A percentile compares a stretch with the other conserved stretches of the same genome.
phyloP scores from a whole-genome alignment of 2,113 vertebrate species.

The Calidris pugnax region DNA sequence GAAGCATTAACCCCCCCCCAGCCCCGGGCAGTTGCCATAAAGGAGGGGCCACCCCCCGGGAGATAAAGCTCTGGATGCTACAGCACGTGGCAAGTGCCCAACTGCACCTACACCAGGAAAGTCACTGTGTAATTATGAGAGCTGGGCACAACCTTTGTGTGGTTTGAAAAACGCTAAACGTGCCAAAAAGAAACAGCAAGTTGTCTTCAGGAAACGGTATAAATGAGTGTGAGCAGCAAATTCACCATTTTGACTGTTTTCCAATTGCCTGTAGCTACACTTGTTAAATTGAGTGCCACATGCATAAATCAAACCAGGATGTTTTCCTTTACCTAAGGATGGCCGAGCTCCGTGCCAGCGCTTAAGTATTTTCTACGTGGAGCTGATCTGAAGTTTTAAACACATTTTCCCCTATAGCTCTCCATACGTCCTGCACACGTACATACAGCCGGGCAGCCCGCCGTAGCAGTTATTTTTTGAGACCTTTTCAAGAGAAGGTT shows the following conservation, averaged over 20 bases:
- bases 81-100: not conserved
- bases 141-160: not conserved
- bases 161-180: not conserved
- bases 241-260: constrained; percentile 64
- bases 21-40: not conserved
- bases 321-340: constrained; percentile 13
- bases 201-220: constrained; percentile 33
- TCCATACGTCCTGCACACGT: rapidly evolving
- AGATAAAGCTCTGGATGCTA: not conserved
- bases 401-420: not conserved
- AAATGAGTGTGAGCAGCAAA: constrained; percentile 30
- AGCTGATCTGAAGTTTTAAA: not conserved
- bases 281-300: constrained; percentile 56
- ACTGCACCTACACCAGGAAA: not conserved
- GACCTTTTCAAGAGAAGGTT: constrained; percentile 10
- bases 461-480: not conserved
- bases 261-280: constrained; percentile 63
- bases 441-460: not conserved
- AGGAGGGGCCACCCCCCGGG: not conserved
- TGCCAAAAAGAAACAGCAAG: constrained; percentile 45
- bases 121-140: not conserved
- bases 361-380: not conserved
- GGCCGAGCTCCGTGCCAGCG: not conserved
- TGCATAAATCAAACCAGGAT: constrained; percentile 60
- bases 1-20: not conserved